Conservation (phyloP, 2,888 invertebrate species). For the Meiosimyza platycephala region DNA sequence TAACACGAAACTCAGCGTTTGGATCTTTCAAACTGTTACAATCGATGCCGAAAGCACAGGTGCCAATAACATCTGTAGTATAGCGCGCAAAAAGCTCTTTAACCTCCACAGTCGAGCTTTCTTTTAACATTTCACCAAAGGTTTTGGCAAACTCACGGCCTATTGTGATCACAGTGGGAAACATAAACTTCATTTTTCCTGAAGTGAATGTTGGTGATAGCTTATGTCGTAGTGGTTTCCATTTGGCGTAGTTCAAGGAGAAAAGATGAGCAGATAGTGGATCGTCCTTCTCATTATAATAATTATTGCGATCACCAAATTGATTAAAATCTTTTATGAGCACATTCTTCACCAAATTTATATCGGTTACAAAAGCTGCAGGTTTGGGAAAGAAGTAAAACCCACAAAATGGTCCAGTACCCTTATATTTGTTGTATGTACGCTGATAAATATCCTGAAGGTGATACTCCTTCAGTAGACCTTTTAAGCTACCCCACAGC, state of each 20-base stretch:
- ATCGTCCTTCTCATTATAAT: slow-evolving; percentile 61
- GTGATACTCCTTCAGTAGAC: slow-evolving; percentile 38
- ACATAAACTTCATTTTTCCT: slow-evolving; percentile 58
- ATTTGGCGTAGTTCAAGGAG: slow-evolving; percentile 61
- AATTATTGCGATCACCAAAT: slow-evolving; percentile 63
- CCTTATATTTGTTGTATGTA: slow-evolving; percentile 39
- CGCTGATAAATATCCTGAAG: slow-evolving; percentile 47
- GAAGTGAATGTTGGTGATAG: slow-evolving; percentile 64
- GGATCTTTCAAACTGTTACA: slow-evolving; percentile 66
- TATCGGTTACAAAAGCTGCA: slow-evolving; percentile 51
- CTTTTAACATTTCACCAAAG: slow-evolving; percentile 43
- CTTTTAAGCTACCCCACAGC: slow-evolving; percentile 38
- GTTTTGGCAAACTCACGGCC: slow-evolving; percentile 52
- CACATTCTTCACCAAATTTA: slow-evolving; percentile 53
- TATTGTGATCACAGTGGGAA: slow-evolving; percentile 48
- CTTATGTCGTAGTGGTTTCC: slow-evolving; percentile 67
- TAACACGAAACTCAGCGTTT: slow-evolving; percentile 60
- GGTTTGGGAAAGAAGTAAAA: slow-evolving; percentile 56
- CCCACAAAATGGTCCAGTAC: slow-evolving; percentile 52
- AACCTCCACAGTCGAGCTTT: slow-evolving; percentile 57
- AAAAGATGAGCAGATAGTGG: slow-evolving; percentile 64
- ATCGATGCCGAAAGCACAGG: slow-evolving; percentile 68
- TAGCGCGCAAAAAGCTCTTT: slow-evolving; percentile 66
- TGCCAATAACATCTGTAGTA: slow-evolving; percentile 69
- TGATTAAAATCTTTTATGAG: slow-evolving; percentile 59